These are phyloP conservation scores for Oedothorax gibbosus DNA, from an alignment of 1,140 invertebrate genomes.

Conservation along the genomic window DNA sequence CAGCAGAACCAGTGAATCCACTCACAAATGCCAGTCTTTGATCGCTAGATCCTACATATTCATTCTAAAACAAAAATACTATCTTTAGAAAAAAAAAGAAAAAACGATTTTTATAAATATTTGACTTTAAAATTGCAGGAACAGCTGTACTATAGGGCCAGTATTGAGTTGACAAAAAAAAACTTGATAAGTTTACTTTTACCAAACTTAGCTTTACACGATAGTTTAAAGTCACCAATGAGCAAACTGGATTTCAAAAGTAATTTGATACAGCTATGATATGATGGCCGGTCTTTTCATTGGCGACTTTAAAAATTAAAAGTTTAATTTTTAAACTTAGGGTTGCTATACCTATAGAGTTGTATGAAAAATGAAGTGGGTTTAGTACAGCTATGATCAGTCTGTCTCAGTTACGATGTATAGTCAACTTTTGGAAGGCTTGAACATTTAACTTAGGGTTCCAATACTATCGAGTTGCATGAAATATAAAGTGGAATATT, in stretches of 20 bases:
- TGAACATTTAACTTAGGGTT: not conserved
- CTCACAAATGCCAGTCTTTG: slow-evolving; percentile 84
- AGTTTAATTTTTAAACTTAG: no score
- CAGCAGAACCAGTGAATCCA: slow-evolving; percentile 89
- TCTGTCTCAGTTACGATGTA: not conserved
- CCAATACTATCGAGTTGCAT: not conserved
- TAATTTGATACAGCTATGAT: no score
- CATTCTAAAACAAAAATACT: slow-evolving; percentile 74
- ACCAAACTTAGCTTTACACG: no score
- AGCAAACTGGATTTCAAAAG: no score
- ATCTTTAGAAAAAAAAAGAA: not conserved
- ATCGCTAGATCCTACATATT: slow-evolving; percentile 90
- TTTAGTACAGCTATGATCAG: no score
- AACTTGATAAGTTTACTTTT: not conserved
- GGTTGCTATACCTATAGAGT: no score
- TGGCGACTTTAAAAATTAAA: no score
- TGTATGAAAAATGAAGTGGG: no score
- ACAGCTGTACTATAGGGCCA: not conserved
- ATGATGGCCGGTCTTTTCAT: no score
- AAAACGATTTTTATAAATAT: not conserved
- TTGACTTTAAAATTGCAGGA: not conserved
- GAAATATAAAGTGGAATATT: no score
- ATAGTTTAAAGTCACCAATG: no score
- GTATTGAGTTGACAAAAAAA: not conserved
- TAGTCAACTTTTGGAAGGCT: not conserved